Percentiles rank a stretch among this genome's conserved stretches.
Evolutionary conservation across 2,113 vertebrate species (phyloP).

Genomic region (Oryzias celebensis): DNA sequence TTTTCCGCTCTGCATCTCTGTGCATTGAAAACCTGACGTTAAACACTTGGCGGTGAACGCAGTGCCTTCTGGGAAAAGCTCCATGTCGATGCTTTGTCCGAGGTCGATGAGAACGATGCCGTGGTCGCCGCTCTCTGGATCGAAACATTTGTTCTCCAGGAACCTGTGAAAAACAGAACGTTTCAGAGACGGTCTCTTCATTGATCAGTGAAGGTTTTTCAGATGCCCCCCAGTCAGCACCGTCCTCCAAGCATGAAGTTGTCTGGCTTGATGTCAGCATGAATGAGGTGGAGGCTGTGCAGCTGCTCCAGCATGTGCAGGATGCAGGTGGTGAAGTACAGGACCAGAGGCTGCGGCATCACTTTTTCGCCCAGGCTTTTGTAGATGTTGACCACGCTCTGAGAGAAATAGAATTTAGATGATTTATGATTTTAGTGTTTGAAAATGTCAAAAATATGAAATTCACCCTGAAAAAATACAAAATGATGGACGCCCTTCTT

Average conservation of each 20-base stretch:
- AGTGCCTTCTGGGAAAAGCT: conserved; percentile 85
- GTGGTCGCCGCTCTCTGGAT: conserved; percentile 79
- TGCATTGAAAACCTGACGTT: conserved; percentile 94
- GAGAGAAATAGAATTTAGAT: not conserved
- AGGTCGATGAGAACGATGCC: conserved; percentile 90
- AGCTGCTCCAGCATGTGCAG: conserved; percentile 88
- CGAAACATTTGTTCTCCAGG: conserved; percentile 79
- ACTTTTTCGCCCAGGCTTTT: conserved; percentile 82
- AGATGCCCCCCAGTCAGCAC: not conserved
- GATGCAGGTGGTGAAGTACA: conserved; percentile 87
- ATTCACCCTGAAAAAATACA: too few species aligned
- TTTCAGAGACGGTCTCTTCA: not conserved
- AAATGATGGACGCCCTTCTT: too few species aligned
- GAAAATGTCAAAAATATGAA: too few species aligned
- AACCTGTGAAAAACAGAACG: conserved; percentile 76
- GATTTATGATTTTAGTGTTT: too few species aligned
- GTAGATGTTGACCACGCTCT: conserved; percentile 91
- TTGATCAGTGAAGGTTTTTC: too few species aligned
- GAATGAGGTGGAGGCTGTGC: conserved; percentile 82
- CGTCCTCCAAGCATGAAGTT: conserved; percentile 87
- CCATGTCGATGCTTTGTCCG: conserved; percentile 95
- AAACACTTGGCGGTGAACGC: conserved; percentile 85
- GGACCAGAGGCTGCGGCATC: conserved; percentile 88
- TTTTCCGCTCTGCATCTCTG: conserved; percentile 88
- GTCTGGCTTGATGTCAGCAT: conserved; percentile 96